phyloP scores from a whole-genome alignment of 2,797 vertebrate genomes.

The Betta splendens region DNA sequence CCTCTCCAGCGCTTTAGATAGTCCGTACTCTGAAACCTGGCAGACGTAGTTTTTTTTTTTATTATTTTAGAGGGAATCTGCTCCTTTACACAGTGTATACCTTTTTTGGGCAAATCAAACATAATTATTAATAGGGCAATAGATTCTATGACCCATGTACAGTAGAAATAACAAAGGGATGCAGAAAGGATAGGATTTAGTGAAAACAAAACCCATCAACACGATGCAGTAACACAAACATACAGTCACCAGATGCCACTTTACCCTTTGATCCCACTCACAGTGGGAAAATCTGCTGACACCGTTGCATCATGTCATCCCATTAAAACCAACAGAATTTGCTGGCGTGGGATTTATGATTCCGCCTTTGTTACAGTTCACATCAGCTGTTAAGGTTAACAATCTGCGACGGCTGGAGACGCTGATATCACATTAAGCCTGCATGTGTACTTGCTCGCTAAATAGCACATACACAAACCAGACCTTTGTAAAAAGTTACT shows the following conservation, averaged over 20 bases:
- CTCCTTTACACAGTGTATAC: constrained; percentile 16
- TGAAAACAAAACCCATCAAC: neutral
- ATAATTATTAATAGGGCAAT: constrained; percentile 15
- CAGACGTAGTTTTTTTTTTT: constrained; percentile 10
- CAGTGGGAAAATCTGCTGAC: constrained; percentile 24
- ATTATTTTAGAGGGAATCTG: constrained; percentile 37
- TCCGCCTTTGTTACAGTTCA: constrained; percentile 13
- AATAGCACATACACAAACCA: neutral
- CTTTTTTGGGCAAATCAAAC: constrained; percentile 50
- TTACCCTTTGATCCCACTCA: constrained; percentile 4
- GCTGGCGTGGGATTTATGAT: constrained; percentile 21
- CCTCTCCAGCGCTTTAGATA: constrained; percentile 28
- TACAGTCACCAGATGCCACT: neutral
- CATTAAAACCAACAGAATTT: constrained; percentile 33
- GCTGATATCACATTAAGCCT: constrained; percentile 5
- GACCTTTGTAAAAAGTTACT: constrained; percentile 50
- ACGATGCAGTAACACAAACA: neutral
- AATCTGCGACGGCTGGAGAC: constrained; percentile 48
- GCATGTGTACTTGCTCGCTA: constrained; percentile 16
- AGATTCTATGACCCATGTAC: constrained; percentile 1
- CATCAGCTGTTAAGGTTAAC: constrained; percentile 35
- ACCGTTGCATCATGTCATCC: constrained; percentile 26
- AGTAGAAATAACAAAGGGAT: neutral
- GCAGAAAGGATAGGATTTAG: constrained; percentile 2
- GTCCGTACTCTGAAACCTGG: constrained; percentile 20